Percentiles rank a stretch among this genome's conserved stretches.
These are phyloP conservation scores for Manis pentadactyla DNA, from an alignment of 2,797 vertebrate genomes.

Conservation along the genomic window DNA sequence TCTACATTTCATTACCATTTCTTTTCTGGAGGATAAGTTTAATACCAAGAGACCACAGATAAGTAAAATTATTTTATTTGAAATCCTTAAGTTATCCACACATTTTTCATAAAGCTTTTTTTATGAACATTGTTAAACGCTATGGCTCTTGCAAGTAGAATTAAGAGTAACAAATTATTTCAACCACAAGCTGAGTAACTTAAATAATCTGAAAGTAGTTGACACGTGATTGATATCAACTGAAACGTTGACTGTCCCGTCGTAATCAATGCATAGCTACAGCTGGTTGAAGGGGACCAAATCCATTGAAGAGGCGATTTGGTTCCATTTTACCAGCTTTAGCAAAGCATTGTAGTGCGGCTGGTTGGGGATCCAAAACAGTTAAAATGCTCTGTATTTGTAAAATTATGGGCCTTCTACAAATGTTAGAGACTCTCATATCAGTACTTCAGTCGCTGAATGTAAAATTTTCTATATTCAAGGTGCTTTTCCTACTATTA, in stretches of 20 bases:
- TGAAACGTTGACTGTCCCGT: slow-evolving; percentile 84
- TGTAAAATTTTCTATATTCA: slow-evolving; percentile 12
- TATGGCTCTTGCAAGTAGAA: slow-evolving; percentile 49
- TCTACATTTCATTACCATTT: slow-evolving; percentile 59
- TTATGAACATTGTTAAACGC: slow-evolving; percentile 48
- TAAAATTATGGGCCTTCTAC: slow-evolving; percentile 5
- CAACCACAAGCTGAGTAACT: slow-evolving; percentile 49
- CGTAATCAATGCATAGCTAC: slow-evolving; percentile 99
- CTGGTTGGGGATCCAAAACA: slow-evolving; percentile 58
- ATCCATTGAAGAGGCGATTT: slow-evolving; percentile 99
- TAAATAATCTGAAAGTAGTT: slow-evolving; percentile 48
- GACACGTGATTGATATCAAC: slow-evolving; percentile 32
- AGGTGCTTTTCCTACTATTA: neutral
- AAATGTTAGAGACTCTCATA: neutral
- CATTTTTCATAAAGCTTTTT: slow-evolving; percentile 60
- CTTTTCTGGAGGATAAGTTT: slow-evolving; percentile 52
- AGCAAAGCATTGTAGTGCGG: slow-evolving; percentile 96
- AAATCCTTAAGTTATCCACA: slow-evolving; percentile 58
- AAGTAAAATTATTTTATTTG: slow-evolving; percentile 78
- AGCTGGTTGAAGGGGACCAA: slow-evolving; percentile 99
- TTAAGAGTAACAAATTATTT: slow-evolving; percentile 48
- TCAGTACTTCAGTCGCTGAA: neutral
- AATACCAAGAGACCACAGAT: slow-evolving; percentile 59
- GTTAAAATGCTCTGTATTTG: slow-evolving; percentile 44
- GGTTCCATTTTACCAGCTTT: slow-evolving; percentile 99